Percentiles rank a stretch among this genome's conserved stretches.
phyloP scores from a whole-genome alignment of 1,140 invertebrate genomes.

The Antheraea pernyi region DNA sequence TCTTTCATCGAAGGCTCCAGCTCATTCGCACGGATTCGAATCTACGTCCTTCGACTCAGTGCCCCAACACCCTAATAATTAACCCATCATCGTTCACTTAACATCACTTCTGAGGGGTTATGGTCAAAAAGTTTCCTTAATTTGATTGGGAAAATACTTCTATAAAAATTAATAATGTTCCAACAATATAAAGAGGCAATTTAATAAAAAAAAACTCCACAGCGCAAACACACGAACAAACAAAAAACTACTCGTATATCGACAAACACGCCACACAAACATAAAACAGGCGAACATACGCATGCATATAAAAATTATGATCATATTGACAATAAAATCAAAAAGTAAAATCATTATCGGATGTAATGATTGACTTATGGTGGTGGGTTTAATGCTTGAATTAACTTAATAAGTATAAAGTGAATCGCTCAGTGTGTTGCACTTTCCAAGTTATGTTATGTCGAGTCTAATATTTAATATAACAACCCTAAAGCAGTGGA shows the following conservation, averaged over 20 bases:
- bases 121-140: background rate
- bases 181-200: background rate
- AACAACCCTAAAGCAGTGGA: too few species aligned
- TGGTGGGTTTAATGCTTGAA: too few species aligned
- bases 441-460: too few species aligned
- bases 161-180: background rate
- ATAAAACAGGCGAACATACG: constrained; percentile 19
- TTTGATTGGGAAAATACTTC: background rate
- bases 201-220: background rate
- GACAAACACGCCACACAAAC: constrained; percentile 22
- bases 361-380: background rate
- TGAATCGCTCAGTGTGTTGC: too few species aligned
- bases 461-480: too few species aligned
- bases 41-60: too few species aligned
- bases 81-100: too few species aligned
- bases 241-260: constrained; percentile 3
- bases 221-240: background rate
- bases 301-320: constrained; percentile 10
- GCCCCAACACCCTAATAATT: too few species aligned
- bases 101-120: too few species aligned
- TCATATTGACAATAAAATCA: constrained; percentile 23
- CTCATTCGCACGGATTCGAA: too few species aligned
- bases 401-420: too few species aligned
- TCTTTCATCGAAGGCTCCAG: too few species aligned
- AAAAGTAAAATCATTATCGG: background rate